Base-by-base conservation (phyloP, 1,140 invertebrate species). In the Hycleus cichorii region DNA sequence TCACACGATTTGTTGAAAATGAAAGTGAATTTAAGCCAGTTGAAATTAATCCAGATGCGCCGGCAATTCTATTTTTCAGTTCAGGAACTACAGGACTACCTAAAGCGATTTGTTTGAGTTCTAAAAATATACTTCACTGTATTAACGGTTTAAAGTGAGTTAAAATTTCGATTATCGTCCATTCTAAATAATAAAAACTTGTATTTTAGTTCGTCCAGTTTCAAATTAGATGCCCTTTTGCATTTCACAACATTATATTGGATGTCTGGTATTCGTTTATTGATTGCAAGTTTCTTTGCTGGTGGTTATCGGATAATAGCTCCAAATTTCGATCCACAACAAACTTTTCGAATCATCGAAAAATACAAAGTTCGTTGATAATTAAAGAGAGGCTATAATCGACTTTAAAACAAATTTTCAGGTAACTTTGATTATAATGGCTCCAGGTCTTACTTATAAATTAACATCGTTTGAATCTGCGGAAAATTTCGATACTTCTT, bases 11-110 rank as follows among this genome's bases (percentile, higher is more conserved):
- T 11, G 32, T 47, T 11, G 26, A 57, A 27, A 49, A 60, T 2
- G 69, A 67, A 60, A 58, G 64, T 25, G 32, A 47, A 18, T 72
- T 70, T 47, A 46, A 48, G 46, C 71, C 71, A 32, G 43, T 46
- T 24, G 43, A 48, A 39, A 57, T 66, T 7, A 39, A 61, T 2
- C 54, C 62, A 56, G 24, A 63, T 12, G n/a, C 58, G 7, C 74
- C 66, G 0, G 70, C 67, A 4, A 43, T 70, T 0, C 70, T 80
- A 9, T 44, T 78, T 7, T 77, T 72, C 57, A 80, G 86, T 1
- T 88, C 85, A 64, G 88, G 88, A 5, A 88, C 87, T 3, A 89
- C 86, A 40, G 87, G 87, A 40, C 70, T 82, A 32, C 87, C 88
- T 0, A 91, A 91, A 72, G 86, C 86, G 8, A 1, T 75, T n/a